A percentile compares a stretch with the other conserved stretches of the same genome.
Evolutionary conservation across 1,140 invertebrate genomes (phyloP).

Genomic region (Drosophila albomicans): DNA sequence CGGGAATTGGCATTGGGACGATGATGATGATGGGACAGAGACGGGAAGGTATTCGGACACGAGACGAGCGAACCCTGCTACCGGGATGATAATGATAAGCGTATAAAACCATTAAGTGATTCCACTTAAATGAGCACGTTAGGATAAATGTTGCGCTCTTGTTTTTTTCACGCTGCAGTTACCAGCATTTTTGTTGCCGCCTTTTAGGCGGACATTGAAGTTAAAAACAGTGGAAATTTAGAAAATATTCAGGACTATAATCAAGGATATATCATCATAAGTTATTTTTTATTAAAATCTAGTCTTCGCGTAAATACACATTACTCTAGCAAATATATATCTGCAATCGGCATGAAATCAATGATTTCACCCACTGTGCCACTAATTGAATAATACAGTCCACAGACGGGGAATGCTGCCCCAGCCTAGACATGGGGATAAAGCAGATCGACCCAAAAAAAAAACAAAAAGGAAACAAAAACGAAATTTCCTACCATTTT

Average conservation of each 20-base stretch:
- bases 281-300: no score
- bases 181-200: slow-evolving; percentile 3
- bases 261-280: not conserved
- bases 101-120: slow-evolving; percentile 83
- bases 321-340: not conserved
- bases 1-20: slow-evolving; percentile 1
- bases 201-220: slow-evolving; percentile 6
- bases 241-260: no score
- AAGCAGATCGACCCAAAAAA: slow-evolving; percentile 46
- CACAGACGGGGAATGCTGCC: not conserved
- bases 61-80: not conserved
- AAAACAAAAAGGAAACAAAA: slow-evolving; percentile 21
- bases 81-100: slow-evolving; percentile 78
- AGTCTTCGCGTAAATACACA: not conserved
- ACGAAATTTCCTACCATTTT: slow-evolving; percentile 22
- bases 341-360: not conserved
- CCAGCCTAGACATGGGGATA: not conserved
- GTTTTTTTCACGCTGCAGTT: slow-evolving; percentile 7
- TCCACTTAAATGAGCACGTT: slow-evolving; percentile 81
- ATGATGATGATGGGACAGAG: not conserved
- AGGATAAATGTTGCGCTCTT: slow-evolving; percentile 53
- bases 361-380: slow-evolving; percentile 22
- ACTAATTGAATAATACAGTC: slow-evolving; percentile 62
- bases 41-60: no score
- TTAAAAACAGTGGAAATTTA: no score